phyloP scores from a whole-genome alignment of 2,113 vertebrate species.

The Blennius ocellaris region DNA sequence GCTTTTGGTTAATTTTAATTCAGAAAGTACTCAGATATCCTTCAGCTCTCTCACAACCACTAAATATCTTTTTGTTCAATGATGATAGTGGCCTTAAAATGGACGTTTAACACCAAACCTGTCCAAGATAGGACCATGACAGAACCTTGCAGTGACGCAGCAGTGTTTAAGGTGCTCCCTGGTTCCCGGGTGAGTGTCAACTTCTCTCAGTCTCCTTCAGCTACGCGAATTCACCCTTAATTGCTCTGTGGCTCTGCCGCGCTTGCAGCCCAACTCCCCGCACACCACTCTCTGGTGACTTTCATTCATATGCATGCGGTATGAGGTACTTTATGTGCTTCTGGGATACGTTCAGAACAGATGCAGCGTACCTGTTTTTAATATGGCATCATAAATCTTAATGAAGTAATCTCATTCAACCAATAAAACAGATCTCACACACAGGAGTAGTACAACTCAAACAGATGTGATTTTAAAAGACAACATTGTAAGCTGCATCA shows the following conservation, averaged over 20 bases:
- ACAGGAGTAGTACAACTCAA: not conserved
- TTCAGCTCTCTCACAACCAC: no score
- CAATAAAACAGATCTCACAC: not conserved
- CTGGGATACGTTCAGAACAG: not conserved
- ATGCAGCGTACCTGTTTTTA: conserved; percentile 1
- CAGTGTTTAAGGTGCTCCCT: conserved; percentile 42
- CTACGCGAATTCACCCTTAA: conserved; percentile 49
- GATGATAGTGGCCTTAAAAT: not conserved
- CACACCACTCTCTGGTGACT: conserved; percentile 20
- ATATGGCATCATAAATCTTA: not conserved
- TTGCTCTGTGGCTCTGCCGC: conserved; percentile 44
- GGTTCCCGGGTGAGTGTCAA: conserved; percentile 41
- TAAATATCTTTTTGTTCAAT: no score
- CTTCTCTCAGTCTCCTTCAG: conserved; percentile 42
- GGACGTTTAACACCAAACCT: no score
- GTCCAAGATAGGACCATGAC: no score
- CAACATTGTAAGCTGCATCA: not conserved
- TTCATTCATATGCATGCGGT: conserved; percentile 31
- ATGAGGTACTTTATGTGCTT: not conserved
- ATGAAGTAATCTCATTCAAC: not conserved
- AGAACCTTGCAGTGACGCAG: no score
- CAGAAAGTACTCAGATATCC: no score
- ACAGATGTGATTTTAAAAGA: conserved; percentile 2
- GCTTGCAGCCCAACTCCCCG: conserved; percentile 6
- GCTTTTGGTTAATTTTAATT: no score